Conservation (phyloP, 1,140 invertebrate genomes). For the Saccostrea echinata region DNA sequence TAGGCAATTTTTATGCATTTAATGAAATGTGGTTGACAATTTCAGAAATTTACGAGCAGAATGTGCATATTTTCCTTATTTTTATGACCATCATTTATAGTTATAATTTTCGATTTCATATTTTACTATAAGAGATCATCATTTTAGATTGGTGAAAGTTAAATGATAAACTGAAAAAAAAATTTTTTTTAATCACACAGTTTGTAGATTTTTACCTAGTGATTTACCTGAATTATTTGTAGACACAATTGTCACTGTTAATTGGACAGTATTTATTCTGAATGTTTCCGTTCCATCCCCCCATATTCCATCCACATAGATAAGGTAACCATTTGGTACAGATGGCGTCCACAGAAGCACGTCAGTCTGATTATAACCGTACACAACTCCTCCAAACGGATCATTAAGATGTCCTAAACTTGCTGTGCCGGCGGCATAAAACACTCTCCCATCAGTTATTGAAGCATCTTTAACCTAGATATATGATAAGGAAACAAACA, state of each 20-base stretch:
- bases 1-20: too few species aligned
- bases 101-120: too few species aligned
- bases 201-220: too few species aligned
- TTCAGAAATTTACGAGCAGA: too few species aligned
- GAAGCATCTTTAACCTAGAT: background rate
- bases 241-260: background rate
- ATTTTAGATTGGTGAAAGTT: too few species aligned
- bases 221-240: background rate
- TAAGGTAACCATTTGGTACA: background rate
- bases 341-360: background rate
- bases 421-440: background rate
- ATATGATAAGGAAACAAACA: background rate
- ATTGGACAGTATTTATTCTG: background rate
- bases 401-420: background rate
- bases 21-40: too few species aligned
- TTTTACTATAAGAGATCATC: too few species aligned
- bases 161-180: too few species aligned
- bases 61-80: too few species aligned
- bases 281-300: background rate
- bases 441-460: background rate
- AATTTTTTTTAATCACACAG: too few species aligned
- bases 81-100: too few species aligned
- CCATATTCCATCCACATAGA: constrained; percentile 3
- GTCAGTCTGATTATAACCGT: background rate
- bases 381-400: background rate